Base-by-base conservation (phyloP, 1,140 invertebrate genomes). In the Paralvinella palmiformis region DNA sequence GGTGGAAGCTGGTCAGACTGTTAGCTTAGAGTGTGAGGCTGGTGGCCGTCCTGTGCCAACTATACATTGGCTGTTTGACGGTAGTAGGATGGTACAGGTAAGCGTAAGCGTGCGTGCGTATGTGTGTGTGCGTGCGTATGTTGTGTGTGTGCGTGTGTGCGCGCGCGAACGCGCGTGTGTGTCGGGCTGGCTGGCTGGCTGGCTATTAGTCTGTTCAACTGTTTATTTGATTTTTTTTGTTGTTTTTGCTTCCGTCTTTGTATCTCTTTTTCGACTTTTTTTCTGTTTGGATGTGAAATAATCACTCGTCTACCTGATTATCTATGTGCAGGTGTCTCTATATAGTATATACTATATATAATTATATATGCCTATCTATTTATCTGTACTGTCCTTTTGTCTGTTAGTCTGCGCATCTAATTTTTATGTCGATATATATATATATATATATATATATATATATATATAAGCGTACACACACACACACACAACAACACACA, bases 11-110 rank as follows among this genome's bases (percentile, higher is more conserved):
- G 57, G 57, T n/a, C 29, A 67, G 1, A 72, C 62, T 48, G 45
- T 77, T 13, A 71, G 75, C 17, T 65, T 85, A 24, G 72, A 80
- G 61, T 85, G 84, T 66, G 78, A 83, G 33, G 83, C 79, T 10
- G 74, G 73, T 4, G 85, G 85, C 1, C 76, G 66, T 36, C 84
- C 85, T 1, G 70, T 78, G 6, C 83, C 85, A 7, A 78, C 73
- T 5, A 79, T 85, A 35, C 79, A 83, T 65, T 85, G 85, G 85
- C 72, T 85, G 10, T 81, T 81, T 67, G 75, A 84, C 69, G 81
- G 79, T n/a, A 60, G 67, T 58, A 64, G 70, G 57, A 71, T 82
- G 29, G 35, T 65, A 37, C 77, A 81, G 75, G 78, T 79, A 59
- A 71, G 48, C 35, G 22, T 24, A 37, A 20, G n/a, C 4, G 15